Evolutionary conservation across 2,797 vertebrate genomes (phyloP).

Genomic region (Huso huso): DNA sequence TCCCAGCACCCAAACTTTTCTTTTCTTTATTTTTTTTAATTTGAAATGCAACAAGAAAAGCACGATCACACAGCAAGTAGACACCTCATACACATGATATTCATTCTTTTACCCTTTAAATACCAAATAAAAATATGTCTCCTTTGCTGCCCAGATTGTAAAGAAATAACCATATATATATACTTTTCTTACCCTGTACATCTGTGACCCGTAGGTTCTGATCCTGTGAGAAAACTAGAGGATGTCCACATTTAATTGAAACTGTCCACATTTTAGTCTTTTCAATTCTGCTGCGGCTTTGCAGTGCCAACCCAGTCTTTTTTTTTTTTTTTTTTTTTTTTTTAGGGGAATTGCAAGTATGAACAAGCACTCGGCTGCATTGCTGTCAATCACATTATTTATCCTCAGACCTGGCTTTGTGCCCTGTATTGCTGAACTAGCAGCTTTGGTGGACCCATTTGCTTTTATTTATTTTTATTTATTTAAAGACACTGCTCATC

Average conservation of each 20-base stretch:
- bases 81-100: slow-evolving; percentile 34
- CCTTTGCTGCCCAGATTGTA: slow-evolving; percentile 16
- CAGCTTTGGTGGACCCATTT: slow-evolving; percentile 52
- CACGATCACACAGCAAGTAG: slow-evolving; percentile 55
- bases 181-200: slow-evolving; percentile 20
- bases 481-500: slow-evolving; percentile 41
- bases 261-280: slow-evolving; percentile 6
- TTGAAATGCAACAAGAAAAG: slow-evolving; percentile 57
- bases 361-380: not conserved
- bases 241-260: slow-evolving; percentile 10
- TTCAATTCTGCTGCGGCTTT: slow-evolving; percentile 10
- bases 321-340: not conserved
- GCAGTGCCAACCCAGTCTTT: slow-evolving; percentile 8
- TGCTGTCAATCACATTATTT: not conserved
- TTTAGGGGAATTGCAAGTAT: not conserved
- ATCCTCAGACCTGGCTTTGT: slow-evolving; percentile 18
- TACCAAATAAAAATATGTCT: slow-evolving; percentile 20
- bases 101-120: slow-evolving; percentile 20
- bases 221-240: slow-evolving; percentile 15
- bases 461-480: slow-evolving; percentile 27
- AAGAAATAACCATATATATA: slow-evolving; percentile 19
- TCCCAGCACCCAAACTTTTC: slow-evolving; percentile 30
- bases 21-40: no score
- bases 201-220: slow-evolving; percentile 12
- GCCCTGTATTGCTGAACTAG: slow-evolving; percentile 36